Evolutionary conservation across 2,113 vertebrate species (phyloP), one percentile per base, ranked within the genome.

Genomic region (Apus apus): DNA sequence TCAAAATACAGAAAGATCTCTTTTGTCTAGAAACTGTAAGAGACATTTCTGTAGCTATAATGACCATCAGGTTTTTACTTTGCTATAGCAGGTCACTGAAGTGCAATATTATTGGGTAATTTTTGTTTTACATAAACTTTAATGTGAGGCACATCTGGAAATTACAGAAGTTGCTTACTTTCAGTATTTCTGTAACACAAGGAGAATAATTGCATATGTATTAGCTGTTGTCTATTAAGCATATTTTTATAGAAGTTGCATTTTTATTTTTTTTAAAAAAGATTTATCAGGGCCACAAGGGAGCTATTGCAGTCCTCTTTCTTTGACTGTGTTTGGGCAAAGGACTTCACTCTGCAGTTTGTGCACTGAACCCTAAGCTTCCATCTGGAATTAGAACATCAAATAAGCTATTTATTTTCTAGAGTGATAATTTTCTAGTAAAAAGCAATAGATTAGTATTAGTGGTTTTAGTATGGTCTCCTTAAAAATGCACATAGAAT

Each of bases 351-450:
- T 8, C 11, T 4, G 1, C 38, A 82, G 36, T 67, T 93, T 72
- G 38, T 75, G 23, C 40, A 75, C 93, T 40, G 91, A 48, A 50
- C 21, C 6, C 23, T 54, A 43, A 54, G n/a, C n/a, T 86, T 88
- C 48, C 12, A 25, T 67, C 38, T 91, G 51, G n/a, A 91, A 79
- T 73, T 61, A 54, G 46, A 23, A 76, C 3, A 58, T 89, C 60
- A 70, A 34, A 79, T 83, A 94, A 91, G 46, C 45, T 79, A 57
- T 82, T 81, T 93, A 50, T 90, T 94, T 86, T 45, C 57, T 84
- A n/a, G 23, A 51, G 30, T 38, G 32, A 78, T 56, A 8, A 18
- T 43, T 81, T 72, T 57, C 40, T 82, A 68, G 23, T 75, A 54
- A 94, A 53, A 8, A 51, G 22, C 64, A 73, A 43, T 53, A 73